A percentile compares a stretch with the other conserved stretches of the same genome.
These are phyloP conservation scores for Brachypteracias leptosomus DNA, from an alignment of 2,113 vertebrate genomes.

Conservation along the genomic window DNA sequence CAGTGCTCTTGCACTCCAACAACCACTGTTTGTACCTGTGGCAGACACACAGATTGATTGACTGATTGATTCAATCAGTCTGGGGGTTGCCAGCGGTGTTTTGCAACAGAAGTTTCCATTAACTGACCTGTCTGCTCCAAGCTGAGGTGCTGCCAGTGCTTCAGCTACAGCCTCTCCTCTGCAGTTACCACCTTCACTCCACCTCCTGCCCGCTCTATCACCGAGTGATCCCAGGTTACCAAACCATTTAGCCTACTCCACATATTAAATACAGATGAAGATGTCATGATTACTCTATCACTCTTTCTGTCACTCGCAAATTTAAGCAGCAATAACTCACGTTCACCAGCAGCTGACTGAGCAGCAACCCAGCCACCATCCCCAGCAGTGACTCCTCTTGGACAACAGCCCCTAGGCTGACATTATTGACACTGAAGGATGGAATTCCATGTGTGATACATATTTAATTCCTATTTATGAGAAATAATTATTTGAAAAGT, in stretches of 20 bases:
- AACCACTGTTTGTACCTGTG: accelerated
- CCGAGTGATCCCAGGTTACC: background rate
- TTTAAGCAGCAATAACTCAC: background rate
- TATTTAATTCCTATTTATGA: background rate
- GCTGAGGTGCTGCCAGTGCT: background rate
- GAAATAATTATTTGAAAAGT: background rate
- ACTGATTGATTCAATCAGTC: background rate
- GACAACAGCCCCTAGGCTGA: accelerated
- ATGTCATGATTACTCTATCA: background rate
- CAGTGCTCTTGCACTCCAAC: background rate
- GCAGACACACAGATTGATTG: accelerated
- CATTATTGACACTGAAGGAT: background rate
- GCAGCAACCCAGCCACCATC: background rate
- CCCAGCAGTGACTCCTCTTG: background rate
- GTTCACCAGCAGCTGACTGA: accelerated
- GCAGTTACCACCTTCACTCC: background rate
- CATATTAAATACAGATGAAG: accelerated
- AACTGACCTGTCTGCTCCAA: background rate
- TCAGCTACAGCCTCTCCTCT: background rate
- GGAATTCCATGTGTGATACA: background rate
- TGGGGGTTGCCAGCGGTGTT: background rate
- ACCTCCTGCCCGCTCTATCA: background rate
- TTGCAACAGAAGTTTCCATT: background rate
- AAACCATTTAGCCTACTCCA: background rate
- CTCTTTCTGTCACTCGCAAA: background rate